Evolutionary conservation across 2,113 vertebrate genomes (phyloP).

Genomic region (Fulmarus glacialis): DNA sequence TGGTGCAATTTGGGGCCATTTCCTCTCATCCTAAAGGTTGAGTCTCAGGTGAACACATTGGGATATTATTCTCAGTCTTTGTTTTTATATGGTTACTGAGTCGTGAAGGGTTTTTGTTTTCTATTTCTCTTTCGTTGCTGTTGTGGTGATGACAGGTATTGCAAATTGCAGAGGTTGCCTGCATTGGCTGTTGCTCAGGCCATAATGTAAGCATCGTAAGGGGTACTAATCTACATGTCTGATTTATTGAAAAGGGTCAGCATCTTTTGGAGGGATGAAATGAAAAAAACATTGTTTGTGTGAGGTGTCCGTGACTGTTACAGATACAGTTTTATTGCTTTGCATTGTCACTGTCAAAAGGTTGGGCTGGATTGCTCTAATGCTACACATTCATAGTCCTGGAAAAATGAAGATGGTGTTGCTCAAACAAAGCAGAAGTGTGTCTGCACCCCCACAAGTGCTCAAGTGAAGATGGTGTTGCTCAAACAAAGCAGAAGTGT

Average conservation of each 20-base stretch:
- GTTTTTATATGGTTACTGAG: not conserved
- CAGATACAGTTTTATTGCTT: not conserved
- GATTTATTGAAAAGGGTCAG: not conserved
- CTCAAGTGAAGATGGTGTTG: not conserved
- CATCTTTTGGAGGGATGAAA: not conserved
- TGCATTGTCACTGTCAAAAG: not conserved
- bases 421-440: not conserved
- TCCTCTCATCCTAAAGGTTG: not conserved
- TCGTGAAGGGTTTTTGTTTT: not conserved
- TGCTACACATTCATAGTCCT: not conserved
- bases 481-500: not conserved
- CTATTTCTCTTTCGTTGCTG: not conserved
- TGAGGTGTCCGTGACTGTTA: not conserved
- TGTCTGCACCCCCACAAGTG: not conserved
- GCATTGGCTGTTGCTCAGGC: not conserved
- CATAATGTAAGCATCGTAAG: not conserved
- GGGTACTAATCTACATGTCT: not conserved
- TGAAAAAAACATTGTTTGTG: not conserved
- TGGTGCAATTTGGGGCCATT: no score
- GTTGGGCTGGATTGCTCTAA: not conserved
- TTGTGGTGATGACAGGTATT: not conserved
- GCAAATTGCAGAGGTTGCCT: not conserved
- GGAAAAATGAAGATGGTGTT: not conserved
- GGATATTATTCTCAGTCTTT: not conserved
- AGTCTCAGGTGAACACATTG: fast-evolving